These are phyloP conservation scores for Melanocharis versteri DNA, from an alignment of 2,113 vertebrate species.

Conservation along the genomic window DNA sequence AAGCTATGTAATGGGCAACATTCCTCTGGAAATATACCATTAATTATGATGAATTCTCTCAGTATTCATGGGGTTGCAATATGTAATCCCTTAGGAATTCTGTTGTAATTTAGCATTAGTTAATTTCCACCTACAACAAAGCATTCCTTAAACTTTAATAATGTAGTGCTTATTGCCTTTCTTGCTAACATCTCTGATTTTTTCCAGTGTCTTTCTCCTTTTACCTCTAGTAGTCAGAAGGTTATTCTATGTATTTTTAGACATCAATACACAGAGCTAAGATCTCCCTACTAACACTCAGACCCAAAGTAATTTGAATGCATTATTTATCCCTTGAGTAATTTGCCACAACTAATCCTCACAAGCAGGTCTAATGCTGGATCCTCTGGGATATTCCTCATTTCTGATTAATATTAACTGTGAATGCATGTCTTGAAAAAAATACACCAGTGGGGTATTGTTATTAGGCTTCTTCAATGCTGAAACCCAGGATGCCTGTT, in stretches of 20 bases:
- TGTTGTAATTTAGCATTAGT: conserved; percentile 16
- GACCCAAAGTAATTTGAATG: conserved; percentile 51
- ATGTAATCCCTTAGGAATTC: neutral
- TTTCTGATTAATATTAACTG: conserved; percentile 54
- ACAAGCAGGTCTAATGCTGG: conserved; percentile 33
- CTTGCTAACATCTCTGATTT: neutral
- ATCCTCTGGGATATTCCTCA: conserved; percentile 48
- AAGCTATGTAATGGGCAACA: neutral
- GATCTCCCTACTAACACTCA: neutral
- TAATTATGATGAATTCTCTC: conserved; percentile 1
- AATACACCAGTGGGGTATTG: neutral
- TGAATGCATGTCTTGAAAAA: conserved; percentile 39
- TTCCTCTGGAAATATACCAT: neutral
- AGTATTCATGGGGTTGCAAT: neutral
- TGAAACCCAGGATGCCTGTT: neutral
- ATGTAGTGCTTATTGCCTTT: neutral
- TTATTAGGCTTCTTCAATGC: neutral
- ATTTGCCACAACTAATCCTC: conserved; percentile 62
- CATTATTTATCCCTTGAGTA: conserved; percentile 34
- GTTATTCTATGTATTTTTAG: neutral
- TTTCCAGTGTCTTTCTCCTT: neutral
- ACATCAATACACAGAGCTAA: neutral
- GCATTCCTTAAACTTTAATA: neutral
- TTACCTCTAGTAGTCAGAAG: neutral
- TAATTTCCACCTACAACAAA: conserved; percentile 16